A percentile compares a stretch with the other conserved stretches of the same genome.
Conservation (phyloP, 2,888 invertebrate species). For the Euspilapteryx auroguttella region DNA sequence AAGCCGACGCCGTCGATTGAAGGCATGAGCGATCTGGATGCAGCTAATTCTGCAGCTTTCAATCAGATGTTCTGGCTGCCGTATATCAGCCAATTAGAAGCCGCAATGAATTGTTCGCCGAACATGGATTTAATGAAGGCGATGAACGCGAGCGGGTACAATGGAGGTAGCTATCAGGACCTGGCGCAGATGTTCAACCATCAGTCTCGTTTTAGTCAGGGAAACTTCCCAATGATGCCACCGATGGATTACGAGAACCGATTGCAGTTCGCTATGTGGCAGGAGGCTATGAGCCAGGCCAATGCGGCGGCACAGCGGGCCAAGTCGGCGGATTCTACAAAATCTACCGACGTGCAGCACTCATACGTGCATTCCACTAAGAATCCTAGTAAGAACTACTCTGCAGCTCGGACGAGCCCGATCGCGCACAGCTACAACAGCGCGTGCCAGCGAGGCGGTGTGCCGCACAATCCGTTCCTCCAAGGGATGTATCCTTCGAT, state of each 20-base stretch:
- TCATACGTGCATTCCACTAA: slow-evolving; percentile 46
- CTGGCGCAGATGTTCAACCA: slow-evolving; percentile 51
- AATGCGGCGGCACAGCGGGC: slow-evolving; percentile 31
- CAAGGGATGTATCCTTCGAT: slow-evolving; percentile 42
- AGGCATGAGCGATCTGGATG: slow-evolving; percentile 65
- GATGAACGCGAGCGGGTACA: slow-evolving; percentile 46
- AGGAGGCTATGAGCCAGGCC: slow-evolving; percentile 66
- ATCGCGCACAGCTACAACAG: slow-evolving; percentile 41
- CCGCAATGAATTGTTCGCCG: slow-evolving; percentile 58
- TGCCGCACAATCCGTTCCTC: slow-evolving; percentile 28
- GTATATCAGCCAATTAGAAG: slow-evolving; percentile 66
- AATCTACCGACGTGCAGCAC: slow-evolving; percentile 39
- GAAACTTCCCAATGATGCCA: slow-evolving; percentile 40
- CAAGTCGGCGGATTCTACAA: slow-evolving; percentile 21
- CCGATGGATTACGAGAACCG: slow-evolving; percentile 56
- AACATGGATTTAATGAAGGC: slow-evolving; percentile 63
- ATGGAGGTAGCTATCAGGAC: slow-evolving; percentile 49
- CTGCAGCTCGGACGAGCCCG: slow-evolving; percentile 52
- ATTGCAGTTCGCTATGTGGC: slow-evolving; percentile 68
- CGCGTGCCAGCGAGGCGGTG: slow-evolving; percentile 23
- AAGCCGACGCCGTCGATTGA: slow-evolving; percentile 37
- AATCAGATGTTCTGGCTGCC: slow-evolving; percentile 78
- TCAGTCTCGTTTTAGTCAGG: slow-evolving; percentile 34
- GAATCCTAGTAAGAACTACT: slow-evolving; percentile 33
- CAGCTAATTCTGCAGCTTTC: slow-evolving; percentile 69